Percentiles rank a stretch among this genome's conserved stretches.
These are phyloP conservation scores for Cecropterus lyciades DNA, from an alignment of 1,140 invertebrate genomes.

Conservation along the genomic window DNA sequence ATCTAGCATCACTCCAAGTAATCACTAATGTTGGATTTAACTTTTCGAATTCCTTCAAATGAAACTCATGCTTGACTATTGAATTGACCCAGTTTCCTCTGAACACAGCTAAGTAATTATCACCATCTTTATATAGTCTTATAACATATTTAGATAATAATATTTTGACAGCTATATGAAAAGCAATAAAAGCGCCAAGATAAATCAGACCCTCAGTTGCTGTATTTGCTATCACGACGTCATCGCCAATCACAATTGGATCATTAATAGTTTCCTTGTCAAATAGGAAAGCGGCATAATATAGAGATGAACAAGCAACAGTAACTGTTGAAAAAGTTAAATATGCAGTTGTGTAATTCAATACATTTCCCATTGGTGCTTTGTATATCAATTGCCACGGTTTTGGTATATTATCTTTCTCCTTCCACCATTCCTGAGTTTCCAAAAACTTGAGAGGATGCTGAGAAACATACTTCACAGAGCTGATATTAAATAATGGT, in stretches of 20 bases:
- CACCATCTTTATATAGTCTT: conserved; percentile 68
- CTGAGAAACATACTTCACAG: conserved; percentile 52
- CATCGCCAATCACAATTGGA: conserved; percentile 62
- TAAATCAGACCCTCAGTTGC: conserved; percentile 64
- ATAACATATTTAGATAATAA: conserved; percentile 72
- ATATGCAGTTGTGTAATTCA: conserved; percentile 63
- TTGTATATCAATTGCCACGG: conserved; percentile 74
- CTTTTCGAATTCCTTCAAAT: conserved; percentile 69
- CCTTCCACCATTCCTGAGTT: conserved; percentile 60
- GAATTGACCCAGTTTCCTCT: conserved; percentile 65
- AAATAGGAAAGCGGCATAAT: conserved; percentile 63
- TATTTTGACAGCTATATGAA: conserved; percentile 65
- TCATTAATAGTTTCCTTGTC: conserved; percentile 54
- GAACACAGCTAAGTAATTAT: conserved; percentile 72
- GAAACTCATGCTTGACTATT: conserved; percentile 66
- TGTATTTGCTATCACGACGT: conserved; percentile 69
- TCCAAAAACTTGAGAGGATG: conserved; percentile 68
- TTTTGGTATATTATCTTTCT: conserved; percentile 60
- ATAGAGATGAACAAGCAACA: conserved; percentile 47
- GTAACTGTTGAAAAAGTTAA: conserved; percentile 62
- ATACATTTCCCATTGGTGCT: conserved; percentile 64
- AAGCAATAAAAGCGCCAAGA: conserved; percentile 60
- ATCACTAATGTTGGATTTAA: conserved; percentile 63
- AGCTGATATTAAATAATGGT: conserved; percentile 43
- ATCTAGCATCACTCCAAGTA: conserved; percentile 71